These are phyloP conservation scores for Mycteria americana DNA, from an alignment of 2,797 vertebrate species.

Conservation along the genomic window DNA sequence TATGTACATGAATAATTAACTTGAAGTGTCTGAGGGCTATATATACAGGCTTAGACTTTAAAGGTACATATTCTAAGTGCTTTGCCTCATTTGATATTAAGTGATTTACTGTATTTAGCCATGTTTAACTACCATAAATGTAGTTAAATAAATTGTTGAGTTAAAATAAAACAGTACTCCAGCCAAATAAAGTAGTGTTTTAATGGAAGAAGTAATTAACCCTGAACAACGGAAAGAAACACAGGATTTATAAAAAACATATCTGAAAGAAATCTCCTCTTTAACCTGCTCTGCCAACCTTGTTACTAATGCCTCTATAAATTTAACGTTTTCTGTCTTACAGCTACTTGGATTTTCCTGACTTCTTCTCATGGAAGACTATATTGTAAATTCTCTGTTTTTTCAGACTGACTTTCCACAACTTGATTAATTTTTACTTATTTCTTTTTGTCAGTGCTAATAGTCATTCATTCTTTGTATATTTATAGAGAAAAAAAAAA, in stretches of 20 bases:
- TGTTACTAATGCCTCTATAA: neutral
- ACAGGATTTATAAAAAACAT: neutral
- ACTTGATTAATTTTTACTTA: neutral
- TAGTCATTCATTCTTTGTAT: neutral
- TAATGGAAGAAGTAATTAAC: neutral
- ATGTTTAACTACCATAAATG: neutral
- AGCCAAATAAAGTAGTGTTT: neutral
- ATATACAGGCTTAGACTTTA: neutral
- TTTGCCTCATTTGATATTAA: neutral
- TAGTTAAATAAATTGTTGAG: neutral
- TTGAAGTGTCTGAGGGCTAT: neutral
- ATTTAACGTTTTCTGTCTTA: neutral
- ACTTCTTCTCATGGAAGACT: neutral
- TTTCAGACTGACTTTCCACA: neutral
- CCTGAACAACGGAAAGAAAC: neutral
- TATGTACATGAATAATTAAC: neutral
- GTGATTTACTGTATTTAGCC: neutral
- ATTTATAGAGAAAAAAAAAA: neutral
- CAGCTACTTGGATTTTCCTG: neutral
- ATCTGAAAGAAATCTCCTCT: neutral
- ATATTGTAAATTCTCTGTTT: neutral
- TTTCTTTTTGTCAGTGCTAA: neutral
- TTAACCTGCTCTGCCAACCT: neutral
- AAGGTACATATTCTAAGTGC: neutral
- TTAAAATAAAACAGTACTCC: neutral